These are phyloP conservation scores for Gadus chalcogrammus DNA, from an alignment of 2,113 vertebrate genomes.

Conservation along the genomic window DNA sequence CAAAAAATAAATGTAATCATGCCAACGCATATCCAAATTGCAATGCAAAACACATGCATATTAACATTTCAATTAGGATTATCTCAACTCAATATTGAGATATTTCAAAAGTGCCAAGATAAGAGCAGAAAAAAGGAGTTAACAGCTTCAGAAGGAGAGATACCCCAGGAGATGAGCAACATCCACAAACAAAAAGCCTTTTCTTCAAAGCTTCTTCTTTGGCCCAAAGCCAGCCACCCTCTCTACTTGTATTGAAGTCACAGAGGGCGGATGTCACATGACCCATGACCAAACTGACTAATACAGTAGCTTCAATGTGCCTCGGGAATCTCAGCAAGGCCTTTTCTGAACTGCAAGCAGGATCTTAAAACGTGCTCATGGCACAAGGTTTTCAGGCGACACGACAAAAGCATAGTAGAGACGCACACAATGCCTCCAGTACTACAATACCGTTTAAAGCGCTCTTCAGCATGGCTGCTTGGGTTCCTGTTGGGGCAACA, in stretches of 20 bases:
- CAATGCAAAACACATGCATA: neutral
- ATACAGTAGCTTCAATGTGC: too few relatives aligned
- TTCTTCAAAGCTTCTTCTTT: neutral
- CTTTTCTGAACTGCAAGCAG: too few relatives aligned
- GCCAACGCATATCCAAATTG: slow-evolving; percentile 1
- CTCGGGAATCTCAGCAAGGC: too few relatives aligned
- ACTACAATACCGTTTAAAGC: slow-evolving; percentile 59
- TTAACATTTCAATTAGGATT: neutral
- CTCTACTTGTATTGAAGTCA: neutral
- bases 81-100: too few relatives aligned
- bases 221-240: slow-evolving; percentile 7
- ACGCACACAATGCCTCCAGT: slow-evolving; percentile 44
- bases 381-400: slow-evolving; percentile 6
- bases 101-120: too few relatives aligned
- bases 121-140: neutral
- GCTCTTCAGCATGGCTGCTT: slow-evolving; percentile 31
- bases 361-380: neutral
- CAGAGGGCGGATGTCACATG: too few relatives aligned
- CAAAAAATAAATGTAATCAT: neutral
- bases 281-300: too few relatives aligned
- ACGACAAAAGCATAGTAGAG: slow-evolving; percentile 22
- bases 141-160: neutral
- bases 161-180: neutral
- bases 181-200: too few relatives aligned
- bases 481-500: slow-evolving; percentile 64